These are phyloP conservation scores for Acromyrmex charruanus DNA, from an alignment of 1,140 invertebrate species.

Conservation along the genomic window DNA sequence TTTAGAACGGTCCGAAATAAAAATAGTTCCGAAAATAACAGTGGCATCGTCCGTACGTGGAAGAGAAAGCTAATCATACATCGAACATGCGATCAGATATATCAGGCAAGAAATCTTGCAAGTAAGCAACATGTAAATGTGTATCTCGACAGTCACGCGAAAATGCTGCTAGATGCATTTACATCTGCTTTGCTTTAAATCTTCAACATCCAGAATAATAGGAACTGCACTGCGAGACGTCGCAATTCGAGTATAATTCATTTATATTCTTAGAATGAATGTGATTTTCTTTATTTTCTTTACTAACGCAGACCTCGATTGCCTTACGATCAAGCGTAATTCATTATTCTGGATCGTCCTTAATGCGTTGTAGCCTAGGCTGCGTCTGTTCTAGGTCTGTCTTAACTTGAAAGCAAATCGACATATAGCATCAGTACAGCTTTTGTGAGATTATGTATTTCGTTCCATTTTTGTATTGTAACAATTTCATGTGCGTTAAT, in stretches of 20 bases:
- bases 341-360: constrained; percentile 86
- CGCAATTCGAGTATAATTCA: constrained; percentile 49
- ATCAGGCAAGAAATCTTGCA: constrained; percentile 75
- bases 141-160: constrained; percentile 46
- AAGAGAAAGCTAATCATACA: constrained; percentile 46
- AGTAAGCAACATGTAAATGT: constrained; percentile 79
- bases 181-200: constrained; percentile 77
- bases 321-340: constrained; percentile 74
- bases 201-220: constrained; percentile 85
- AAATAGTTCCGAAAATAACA: constrained; percentile 60
- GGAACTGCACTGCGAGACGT: constrained; percentile 59
- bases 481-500: constrained; percentile 65
- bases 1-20: constrained; percentile 37
- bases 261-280: constrained; percentile 58
- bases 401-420: constrained; percentile 79
- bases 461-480: constrained; percentile 55
- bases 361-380: constrained; percentile 83
- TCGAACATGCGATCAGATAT: constrained; percentile 82
- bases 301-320: constrained; percentile 64
- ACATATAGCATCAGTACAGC: constrained; percentile 43
- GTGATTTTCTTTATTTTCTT: constrained; percentile 78
- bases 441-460: constrained; percentile 67
- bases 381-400: constrained; percentile 87
- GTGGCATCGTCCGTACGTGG: constrained; percentile 65
- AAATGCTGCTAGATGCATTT: constrained; percentile 71